Conservation (phyloP, 1,140 invertebrate genomes). For the Paraescarpia echinospica region DNA sequence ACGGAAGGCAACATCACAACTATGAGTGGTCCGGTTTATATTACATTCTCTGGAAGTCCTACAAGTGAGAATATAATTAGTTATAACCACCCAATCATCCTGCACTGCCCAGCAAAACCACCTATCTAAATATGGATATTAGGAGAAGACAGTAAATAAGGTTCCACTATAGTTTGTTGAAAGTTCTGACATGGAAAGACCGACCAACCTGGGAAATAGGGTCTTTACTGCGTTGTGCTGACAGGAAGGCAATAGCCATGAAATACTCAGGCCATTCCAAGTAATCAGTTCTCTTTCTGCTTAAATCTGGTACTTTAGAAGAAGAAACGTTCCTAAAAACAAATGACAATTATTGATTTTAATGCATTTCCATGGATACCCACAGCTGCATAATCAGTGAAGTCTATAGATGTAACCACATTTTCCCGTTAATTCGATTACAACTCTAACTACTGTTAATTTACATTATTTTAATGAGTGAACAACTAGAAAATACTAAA, state of each 20-base stretch:
- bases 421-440: not conserved
- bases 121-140: too few species aligned
- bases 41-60: too few species aligned
- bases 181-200: not conserved
- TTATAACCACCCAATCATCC: too few species aligned
- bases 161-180: not conserved
- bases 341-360: not conserved
- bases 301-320: not conserved
- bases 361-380: not conserved
- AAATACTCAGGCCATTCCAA: slow-evolving; percentile 90
- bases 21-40: too few species aligned
- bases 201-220: slow-evolving; percentile 73
- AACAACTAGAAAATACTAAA: not conserved
- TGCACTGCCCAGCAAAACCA: too few species aligned
- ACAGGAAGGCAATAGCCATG: slow-evolving; percentile 82
- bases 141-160: not conserved
- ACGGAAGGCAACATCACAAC: too few species aligned
- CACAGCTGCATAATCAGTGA: too few species aligned
- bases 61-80: too few species aligned
- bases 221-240: slow-evolving; percentile 91
- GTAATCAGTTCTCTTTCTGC: slow-evolving; percentile 63
- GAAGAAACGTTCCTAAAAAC: not conserved
- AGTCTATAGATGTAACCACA: not conserved
- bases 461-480: too few species aligned
- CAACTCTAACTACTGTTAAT: too few species aligned